A percentile compares a stretch with the other conserved stretches of the same genome.
These are phyloP conservation scores for Brachionus plicatilis DNA, from an alignment of 1,140 invertebrate genomes.

Conservation along the genomic window DNA sequence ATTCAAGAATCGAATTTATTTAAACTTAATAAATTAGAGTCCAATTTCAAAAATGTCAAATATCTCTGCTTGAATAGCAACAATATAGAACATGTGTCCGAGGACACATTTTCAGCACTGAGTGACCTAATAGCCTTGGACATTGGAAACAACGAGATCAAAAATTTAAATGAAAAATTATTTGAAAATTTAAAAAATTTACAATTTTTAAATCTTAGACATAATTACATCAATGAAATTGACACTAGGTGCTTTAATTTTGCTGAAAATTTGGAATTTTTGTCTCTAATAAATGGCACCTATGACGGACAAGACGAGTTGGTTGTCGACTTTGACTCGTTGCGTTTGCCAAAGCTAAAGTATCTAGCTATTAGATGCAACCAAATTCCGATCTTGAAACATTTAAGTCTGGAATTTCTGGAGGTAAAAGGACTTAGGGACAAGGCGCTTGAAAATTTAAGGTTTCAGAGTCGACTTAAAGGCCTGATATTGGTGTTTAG, in stretches of 20 bases:
- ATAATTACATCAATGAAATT: neutral
- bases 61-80: neutral
- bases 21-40: neutral
- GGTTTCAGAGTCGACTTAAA: neutral
- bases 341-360: neutral
- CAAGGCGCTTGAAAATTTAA: neutral
- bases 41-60: neutral
- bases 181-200: neutral
- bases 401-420: slow-evolving; percentile 5
- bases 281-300: neutral
- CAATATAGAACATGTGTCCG: neutral
- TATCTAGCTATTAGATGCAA: neutral
- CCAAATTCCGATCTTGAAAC: neutral
- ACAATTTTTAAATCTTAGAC: slow-evolving; percentile 10
- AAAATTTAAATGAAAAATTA: neutral
- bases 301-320: neutral
- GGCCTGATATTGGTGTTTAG: neutral
- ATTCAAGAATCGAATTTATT: neutral
- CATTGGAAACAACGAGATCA: neutral
- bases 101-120: neutral
- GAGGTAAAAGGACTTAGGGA: neutral
- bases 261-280: neutral
- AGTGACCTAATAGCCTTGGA: neutral
- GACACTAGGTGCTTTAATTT: neutral
- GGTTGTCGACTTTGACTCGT: neutral